These are phyloP conservation scores for Sarcoramphus papa DNA, from an alignment of 2,797 vertebrate species.

Conservation along the genomic window DNA sequence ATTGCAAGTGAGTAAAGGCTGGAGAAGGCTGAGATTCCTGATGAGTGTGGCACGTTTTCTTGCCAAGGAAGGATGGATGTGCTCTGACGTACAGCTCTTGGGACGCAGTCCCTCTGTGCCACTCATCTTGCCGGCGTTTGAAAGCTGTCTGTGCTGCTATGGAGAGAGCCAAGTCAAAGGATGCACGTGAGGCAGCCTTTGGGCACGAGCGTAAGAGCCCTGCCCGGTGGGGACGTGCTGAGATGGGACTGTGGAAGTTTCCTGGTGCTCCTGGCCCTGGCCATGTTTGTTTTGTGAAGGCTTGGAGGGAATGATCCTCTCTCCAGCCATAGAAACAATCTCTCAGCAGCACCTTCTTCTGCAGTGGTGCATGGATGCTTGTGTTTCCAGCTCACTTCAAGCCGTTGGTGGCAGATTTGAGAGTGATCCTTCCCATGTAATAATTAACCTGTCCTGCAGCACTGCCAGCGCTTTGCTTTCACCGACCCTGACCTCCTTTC, in stretches of 20 bases:
- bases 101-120: neutral
- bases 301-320: neutral
- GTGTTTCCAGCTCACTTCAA: neutral
- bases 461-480: neutral
- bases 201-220: neutral
- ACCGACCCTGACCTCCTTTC: conserved; percentile 27
- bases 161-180: neutral
- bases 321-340: neutral
- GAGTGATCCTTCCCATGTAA: conserved; percentile 17
- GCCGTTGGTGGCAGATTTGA: neutral
- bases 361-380: accelerated
- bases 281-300: neutral
- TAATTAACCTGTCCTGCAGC: conserved; percentile 49
- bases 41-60: neutral
- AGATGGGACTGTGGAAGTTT: neutral
- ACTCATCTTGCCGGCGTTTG: accelerated
- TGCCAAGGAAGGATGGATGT: neutral
- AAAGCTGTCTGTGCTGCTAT: neutral
- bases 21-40: neutral
- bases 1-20: neutral
- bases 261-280: neutral
- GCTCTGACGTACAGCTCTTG: accelerated
- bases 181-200: neutral
- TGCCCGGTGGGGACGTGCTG: accelerated
- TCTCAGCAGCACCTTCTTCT: neutral